These are phyloP conservation scores for Kradibia gibbosae DNA, from an alignment of 1,140 invertebrate species.

Conservation along the genomic window DNA sequence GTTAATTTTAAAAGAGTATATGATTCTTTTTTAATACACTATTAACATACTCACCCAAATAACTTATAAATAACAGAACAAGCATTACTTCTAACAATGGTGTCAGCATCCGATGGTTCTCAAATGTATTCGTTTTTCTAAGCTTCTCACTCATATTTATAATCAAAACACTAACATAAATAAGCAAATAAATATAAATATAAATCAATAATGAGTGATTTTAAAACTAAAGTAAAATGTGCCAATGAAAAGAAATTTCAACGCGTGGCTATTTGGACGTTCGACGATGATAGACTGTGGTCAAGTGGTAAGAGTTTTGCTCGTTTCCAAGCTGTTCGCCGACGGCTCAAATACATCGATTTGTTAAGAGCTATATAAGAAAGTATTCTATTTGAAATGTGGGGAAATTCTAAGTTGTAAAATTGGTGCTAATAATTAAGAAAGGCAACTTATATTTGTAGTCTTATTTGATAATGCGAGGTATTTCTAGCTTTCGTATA, in stretches of 20 bases:
- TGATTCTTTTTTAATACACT: too few relatives aligned
- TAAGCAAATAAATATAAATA: neutral
- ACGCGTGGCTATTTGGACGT: conserved; percentile 27
- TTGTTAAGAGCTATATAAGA: conserved; percentile 35
- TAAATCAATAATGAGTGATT: neutral
- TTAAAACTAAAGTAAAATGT: neutral
- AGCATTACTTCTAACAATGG: neutral
- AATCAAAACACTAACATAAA: neutral
- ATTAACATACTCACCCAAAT: neutral
- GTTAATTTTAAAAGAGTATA: too few relatives aligned
- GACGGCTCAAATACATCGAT: neutral
- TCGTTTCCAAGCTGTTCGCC: neutral
- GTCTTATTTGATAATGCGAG: neutral
- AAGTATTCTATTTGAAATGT: conserved; percentile 33
- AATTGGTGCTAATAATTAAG: neutral
- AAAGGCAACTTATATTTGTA: neutral
- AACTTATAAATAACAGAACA: neutral
- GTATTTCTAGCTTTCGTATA: too few relatives aligned
- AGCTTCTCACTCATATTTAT: neutral
- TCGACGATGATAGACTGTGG: conserved; percentile 41
- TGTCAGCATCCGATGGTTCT: neutral
- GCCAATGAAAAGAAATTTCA: neutral
- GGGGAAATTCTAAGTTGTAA: conserved; percentile 28
- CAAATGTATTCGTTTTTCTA: neutral
- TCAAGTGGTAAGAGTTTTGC: neutral